Evolutionary conservation across 2,888 invertebrate genomes (phyloP).

Genomic region (Dendrolimus pini): DNA sequence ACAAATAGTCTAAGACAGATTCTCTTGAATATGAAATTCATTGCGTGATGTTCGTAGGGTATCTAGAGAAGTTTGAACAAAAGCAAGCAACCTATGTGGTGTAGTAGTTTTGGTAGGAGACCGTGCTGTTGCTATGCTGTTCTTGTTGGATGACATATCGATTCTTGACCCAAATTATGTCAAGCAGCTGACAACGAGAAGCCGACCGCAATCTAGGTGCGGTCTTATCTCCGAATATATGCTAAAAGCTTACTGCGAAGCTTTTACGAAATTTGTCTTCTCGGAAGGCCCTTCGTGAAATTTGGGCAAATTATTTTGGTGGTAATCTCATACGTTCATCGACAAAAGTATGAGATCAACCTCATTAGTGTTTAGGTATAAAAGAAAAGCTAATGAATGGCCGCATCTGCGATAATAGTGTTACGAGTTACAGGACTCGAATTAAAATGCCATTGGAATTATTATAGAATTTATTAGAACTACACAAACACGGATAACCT

Average conservation of each 20-base stretch:
- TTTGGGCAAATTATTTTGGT: background rate
- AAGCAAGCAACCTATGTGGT: background rate
- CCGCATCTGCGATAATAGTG: no score
- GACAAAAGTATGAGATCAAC: background rate
- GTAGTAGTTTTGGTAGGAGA: background rate
- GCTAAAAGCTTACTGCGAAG: background rate
- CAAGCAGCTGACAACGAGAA: background rate
- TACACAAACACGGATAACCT: no score
- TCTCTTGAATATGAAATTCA: background rate
- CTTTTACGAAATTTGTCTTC: background rate
- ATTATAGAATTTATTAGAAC: no score
- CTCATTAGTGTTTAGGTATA: no score
- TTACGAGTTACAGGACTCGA: no score
- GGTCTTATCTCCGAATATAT: background rate
- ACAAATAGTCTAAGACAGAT: background rate
- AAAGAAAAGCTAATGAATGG: no score
- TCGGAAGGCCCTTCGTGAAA: background rate
- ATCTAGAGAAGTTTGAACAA: background rate
- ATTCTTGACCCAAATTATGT: conserved; percentile 10
- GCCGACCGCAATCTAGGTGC: background rate
- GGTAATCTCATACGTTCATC: background rate
- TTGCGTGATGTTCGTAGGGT: background rate
- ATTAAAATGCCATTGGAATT: no score
- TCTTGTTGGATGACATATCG: conserved; percentile 1
- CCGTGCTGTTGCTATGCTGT: background rate